These are phyloP conservation scores for Ochropleura plecta DNA, from an alignment of 2,888 invertebrate genomes.

Conservation along the genomic window DNA sequence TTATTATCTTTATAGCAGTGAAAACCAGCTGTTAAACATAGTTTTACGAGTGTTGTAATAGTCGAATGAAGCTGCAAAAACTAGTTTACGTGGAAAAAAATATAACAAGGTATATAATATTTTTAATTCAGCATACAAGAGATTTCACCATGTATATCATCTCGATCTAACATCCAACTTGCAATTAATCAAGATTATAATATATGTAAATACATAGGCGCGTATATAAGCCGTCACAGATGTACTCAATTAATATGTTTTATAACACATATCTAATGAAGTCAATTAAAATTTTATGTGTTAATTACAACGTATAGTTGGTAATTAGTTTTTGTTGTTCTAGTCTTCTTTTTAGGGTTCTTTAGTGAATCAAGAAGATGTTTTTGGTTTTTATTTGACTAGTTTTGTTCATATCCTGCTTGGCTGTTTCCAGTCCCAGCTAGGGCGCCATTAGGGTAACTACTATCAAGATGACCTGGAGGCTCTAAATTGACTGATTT, in stretches of 20 bases:
- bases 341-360: conserved; percentile 14
- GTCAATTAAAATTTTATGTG: conserved; percentile 64
- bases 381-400: not conserved
- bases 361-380: not conserved
- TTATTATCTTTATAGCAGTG: not conserved
- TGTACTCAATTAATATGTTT: conserved; percentile 57
- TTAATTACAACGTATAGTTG: conserved; percentile 58
- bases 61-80: not conserved
- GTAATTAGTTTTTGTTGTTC: conserved; percentile 55
- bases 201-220: conserved; percentile 41
- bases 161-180: conserved; percentile 40
- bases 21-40: not conserved
- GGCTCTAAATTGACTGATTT: too few species aligned
- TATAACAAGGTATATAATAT: not conserved
- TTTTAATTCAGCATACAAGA: conserved; percentile 8
- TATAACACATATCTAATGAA: conserved; percentile 59
- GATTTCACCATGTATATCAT: conserved; percentile 30
- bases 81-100: not conserved
- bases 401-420: not conserved
- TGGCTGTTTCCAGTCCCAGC: not conserved
- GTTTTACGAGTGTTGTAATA: not conserved
- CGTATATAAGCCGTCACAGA: conserved; percentile 38
- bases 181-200: conserved; percentile 37
- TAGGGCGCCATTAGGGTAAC: conserved; percentile 14
- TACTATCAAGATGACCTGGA: too few species aligned